A percentile compares a stretch with the other conserved stretches of the same genome.
These are phyloP conservation scores for Pycnonotus jocosus DNA, from an alignment of 2,113 vertebrate species.

Conservation along the genomic window DNA sequence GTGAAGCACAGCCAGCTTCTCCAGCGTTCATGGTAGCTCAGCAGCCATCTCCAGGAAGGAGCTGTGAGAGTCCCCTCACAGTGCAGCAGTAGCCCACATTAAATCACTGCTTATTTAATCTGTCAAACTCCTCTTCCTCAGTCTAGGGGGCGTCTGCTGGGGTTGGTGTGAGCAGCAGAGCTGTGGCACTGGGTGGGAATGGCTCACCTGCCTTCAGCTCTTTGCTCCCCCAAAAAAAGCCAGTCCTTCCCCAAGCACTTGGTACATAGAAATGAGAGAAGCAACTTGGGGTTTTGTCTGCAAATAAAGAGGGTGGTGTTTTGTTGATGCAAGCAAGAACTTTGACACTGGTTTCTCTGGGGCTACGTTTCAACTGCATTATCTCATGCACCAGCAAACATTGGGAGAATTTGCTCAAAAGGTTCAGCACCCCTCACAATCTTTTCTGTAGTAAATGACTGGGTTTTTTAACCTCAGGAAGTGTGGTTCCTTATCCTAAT, in stretches of 20 bases:
- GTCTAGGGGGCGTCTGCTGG: neutral
- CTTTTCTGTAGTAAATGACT: neutral
- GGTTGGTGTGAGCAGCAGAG: neutral
- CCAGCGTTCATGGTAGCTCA: neutral
- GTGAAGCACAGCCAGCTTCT: neutral
- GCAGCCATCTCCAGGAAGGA: neutral
- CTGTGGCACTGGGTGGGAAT: neutral
- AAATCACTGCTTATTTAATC: constrained; percentile 42
- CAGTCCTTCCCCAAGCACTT: neutral
- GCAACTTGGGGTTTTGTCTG: neutral
- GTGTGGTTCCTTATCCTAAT: neutral
- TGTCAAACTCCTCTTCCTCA: neutral
- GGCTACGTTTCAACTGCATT: neutral
- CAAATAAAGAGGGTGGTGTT: neutral
- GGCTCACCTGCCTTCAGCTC: neutral
- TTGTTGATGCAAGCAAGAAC: neutral
- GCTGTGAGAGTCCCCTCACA: neutral
- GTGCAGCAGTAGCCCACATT: neutral
- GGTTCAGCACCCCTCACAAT: neutral
- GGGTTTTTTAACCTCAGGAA: neutral
- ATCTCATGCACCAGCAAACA: neutral
- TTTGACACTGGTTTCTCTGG: neutral
- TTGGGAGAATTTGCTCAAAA: neutral
- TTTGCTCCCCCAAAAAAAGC: neutral
- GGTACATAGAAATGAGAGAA: neutral